Evolutionary conservation across 2,797 vertebrate species (phyloP).

Genomic region (Aplochiton taeniatus): DNA sequence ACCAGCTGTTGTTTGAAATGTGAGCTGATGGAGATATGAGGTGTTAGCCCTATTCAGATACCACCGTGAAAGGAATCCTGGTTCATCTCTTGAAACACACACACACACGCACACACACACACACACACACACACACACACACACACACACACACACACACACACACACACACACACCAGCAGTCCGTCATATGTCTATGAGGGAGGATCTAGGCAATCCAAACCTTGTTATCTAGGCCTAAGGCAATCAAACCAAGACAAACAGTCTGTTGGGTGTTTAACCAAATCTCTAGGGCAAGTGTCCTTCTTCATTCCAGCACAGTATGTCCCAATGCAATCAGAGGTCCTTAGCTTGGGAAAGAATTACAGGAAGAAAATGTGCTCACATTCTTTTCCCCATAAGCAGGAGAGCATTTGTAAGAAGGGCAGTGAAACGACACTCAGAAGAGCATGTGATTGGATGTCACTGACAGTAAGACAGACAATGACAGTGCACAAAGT

Average conservation of each 20-base stretch:
- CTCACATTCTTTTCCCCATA: constrained; percentile 10
- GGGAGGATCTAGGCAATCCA: constrained; percentile 9
- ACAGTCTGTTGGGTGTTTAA: constrained; percentile 18
- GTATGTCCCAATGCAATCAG: not conserved
- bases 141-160: constrained; percentile 12
- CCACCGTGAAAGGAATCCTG: constrained; percentile 16
- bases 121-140: constrained; percentile 12
- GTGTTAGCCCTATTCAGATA: constrained; percentile 31
- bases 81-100: constrained; percentile 7
- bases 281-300: constrained; percentile 5
- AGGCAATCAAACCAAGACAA: constrained; percentile 25
- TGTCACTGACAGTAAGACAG: too few species aligned
- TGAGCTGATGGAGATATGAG: constrained; percentile 41
- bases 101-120: not conserved
- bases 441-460: too few species aligned
- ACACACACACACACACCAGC: constrained; percentile 1
- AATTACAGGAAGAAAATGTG: constrained; percentile 6
- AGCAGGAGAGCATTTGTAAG: not conserved
- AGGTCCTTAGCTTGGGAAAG: constrained; percentile 1
- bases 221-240: constrained; percentile 6
- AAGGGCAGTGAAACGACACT: not conserved
- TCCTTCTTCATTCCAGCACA: constrained; percentile 8
- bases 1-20: constrained; percentile 51
- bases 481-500: too few species aligned
- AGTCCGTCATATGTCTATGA: not conserved